phyloP scores from a whole-genome alignment of 2,888 invertebrate species.

The Pardosa pseudoannulata region DNA sequence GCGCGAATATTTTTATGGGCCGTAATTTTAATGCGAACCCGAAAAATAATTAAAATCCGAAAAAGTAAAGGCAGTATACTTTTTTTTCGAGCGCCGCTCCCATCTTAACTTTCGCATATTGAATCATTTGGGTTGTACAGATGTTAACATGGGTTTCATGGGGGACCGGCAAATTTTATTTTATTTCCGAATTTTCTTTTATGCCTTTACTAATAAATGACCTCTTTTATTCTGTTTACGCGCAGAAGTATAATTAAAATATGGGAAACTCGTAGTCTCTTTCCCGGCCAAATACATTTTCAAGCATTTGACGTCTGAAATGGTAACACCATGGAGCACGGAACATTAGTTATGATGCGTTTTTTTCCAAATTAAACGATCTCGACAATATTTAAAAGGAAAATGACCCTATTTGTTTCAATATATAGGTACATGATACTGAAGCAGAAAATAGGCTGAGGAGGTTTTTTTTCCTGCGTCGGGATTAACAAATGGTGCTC shows the following conservation, averaged over 20 bases:
- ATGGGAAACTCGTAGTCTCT: constrained; percentile 30
- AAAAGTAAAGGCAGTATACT: constrained; percentile 38
- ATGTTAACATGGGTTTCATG: constrained; percentile 58
- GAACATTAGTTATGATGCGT: constrained; percentile 34
- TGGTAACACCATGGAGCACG: constrained; percentile 12
- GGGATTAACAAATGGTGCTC: not conserved
- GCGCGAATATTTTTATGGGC: constrained; percentile 63
- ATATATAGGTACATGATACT: constrained; percentile 18
- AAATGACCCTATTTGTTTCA: constrained; percentile 38
- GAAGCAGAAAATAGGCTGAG: not conserved
- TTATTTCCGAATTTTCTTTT: constrained; percentile 42
- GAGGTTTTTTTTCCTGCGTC: constrained; percentile 8
- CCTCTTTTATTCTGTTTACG: constrained; percentile 51
- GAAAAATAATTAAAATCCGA: constrained; percentile 71
- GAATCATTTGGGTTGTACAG: constrained; percentile 59
- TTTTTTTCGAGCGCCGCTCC: constrained; percentile 24
- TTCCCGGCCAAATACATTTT: too few species aligned
- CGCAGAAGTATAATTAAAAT: constrained; percentile 62
- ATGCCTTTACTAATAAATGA: constrained; percentile 29
- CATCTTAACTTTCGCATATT: constrained; percentile 41
- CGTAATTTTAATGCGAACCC: constrained; percentile 67
- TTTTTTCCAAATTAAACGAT: constrained; percentile 1
- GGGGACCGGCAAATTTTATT: constrained; percentile 44
- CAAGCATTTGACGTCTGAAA: constrained; percentile 43
- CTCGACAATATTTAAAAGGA: not conserved